phyloP scores from a whole-genome alignment of 2,113 vertebrate genomes.

The Antennarius striatus region DNA sequence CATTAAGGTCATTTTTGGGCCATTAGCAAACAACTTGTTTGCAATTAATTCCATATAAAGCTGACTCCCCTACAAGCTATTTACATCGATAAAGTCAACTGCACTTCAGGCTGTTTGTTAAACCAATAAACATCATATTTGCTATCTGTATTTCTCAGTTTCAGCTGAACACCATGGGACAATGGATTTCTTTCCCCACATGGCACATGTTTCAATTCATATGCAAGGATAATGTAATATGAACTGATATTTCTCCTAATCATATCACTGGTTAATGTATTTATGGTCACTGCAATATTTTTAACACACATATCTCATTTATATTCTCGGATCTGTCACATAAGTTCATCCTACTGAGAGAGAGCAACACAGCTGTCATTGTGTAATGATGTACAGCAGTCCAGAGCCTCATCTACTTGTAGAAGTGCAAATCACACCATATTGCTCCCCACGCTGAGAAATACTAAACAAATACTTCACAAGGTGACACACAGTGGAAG shows the following conservation, averaged over 20 bases:
- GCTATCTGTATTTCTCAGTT: constrained; percentile 51
- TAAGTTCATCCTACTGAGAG: neutral
- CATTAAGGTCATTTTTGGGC: constrained; percentile 76
- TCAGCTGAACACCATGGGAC: constrained; percentile 31
- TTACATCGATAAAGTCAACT: constrained; percentile 70
- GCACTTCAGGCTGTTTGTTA: constrained; percentile 72
- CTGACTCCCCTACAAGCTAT: constrained; percentile 70
- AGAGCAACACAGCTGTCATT: neutral
- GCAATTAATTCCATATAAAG: constrained; percentile 79
- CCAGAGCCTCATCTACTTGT: constrained; percentile 1
- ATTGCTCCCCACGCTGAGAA: neutral
- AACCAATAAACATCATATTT: constrained; percentile 68
- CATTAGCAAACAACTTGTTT: constrained; percentile 75
- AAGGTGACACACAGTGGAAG: neutral
- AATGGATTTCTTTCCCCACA: constrained; percentile 10
- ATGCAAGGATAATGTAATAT: neutral
- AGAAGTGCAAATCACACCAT: neutral
- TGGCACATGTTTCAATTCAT: constrained; percentile 1
- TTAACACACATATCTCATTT: neutral
- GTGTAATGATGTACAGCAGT: constrained; percentile 2
- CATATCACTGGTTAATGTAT: neutral
- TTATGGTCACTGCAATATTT: neutral
- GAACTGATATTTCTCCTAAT: neutral
- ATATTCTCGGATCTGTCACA: constrained; percentile 10
- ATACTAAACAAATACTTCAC: neutral